Conservation (phyloP, 2,888 invertebrate species). For the Xylota segnis region DNA sequence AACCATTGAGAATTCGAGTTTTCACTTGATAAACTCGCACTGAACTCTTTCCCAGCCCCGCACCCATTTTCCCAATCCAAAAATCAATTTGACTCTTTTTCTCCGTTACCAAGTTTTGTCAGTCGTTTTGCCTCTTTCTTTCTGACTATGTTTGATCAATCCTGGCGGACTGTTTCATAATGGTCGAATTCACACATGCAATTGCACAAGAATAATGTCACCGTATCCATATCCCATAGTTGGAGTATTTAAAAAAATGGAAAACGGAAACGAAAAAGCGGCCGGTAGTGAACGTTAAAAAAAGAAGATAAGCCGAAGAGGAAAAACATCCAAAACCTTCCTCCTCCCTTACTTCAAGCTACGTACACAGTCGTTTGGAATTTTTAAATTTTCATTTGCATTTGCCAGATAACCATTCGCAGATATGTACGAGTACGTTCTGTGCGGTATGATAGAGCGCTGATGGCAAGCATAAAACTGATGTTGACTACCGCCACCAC, state of each 20-base stretch:
- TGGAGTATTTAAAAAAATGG: constrained; percentile 17
- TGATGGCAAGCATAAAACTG: constrained; percentile 29
- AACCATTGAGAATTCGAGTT: constrained; percentile 44
- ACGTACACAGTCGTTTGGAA: constrained; percentile 35
- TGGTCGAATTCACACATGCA: constrained; percentile 65
- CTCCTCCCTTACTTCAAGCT: constrained; percentile 20
- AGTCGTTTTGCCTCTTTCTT: constrained; percentile 22
- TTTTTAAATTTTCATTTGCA: constrained; percentile 51
- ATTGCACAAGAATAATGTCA: constrained; percentile 52
- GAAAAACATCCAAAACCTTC: constrained; percentile 33
- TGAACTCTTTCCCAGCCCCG: constrained; percentile 5
- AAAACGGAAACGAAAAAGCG: constrained; percentile 52
- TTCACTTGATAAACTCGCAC: constrained; percentile 31
- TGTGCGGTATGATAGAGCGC: not conserved
- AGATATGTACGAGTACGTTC: not conserved
- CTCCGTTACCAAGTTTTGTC: constrained; percentile 39
- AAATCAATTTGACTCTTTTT: constrained; percentile 44
- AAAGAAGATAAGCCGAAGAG: constrained; percentile 50
- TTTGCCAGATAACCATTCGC: constrained; percentile 25
- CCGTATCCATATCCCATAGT: constrained; percentile 15
- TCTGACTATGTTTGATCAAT: constrained; percentile 60
- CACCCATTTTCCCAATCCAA: constrained; percentile 40
- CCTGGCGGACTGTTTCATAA: constrained; percentile 47
- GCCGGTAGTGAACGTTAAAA: constrained; percentile 24
- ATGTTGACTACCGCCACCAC: constrained; percentile 23